Conservation (phyloP, 2,888 invertebrate genomes). For the Amblyteles armatorius region DNA sequence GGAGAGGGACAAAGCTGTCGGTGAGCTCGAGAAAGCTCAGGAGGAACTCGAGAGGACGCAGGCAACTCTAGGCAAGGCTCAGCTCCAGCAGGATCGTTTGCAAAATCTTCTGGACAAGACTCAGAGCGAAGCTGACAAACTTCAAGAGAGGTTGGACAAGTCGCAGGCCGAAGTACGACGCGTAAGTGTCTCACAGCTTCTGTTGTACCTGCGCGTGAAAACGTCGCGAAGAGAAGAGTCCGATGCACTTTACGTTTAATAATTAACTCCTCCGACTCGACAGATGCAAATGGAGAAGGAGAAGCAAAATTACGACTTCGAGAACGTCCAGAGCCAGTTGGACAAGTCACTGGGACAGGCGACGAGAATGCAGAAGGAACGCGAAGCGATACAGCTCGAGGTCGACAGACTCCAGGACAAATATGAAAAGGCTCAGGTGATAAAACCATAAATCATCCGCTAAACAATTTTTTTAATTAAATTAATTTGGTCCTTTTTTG, state of each 20-base stretch:
- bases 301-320: slow-evolving; percentile 95
- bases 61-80: slow-evolving; percentile 95
- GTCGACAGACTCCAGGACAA: slow-evolving; percentile 95
- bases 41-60: slow-evolving; percentile 96
- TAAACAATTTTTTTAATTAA: neutral
- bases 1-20: slow-evolving; percentile 94
- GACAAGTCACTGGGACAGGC: slow-evolving; percentile 96
- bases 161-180: slow-evolving; percentile 92
- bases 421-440: slow-evolving; percentile 95
- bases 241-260: neutral
- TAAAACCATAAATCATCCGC: slow-evolving; percentile 37
- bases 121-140: slow-evolving; percentile 95
- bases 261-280: neutral
- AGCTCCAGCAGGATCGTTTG: slow-evolving; percentile 95
- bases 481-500: neutral
- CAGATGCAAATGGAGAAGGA: slow-evolving; percentile 95
- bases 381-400: slow-evolving; percentile 93
- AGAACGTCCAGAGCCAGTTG: slow-evolving; percentile 95
- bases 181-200: slow-evolving; percentile 85
- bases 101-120: slow-evolving; percentile 95
- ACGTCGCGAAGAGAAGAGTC: too few relatives aligned
- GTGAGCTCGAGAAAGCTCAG: slow-evolving; percentile 93
- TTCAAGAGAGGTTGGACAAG: slow-evolving; percentile 95
- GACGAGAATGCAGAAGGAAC: slow-evolving; percentile 94
- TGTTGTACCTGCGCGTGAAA: neutral